Conservation (phyloP, 2,888 invertebrate species). For the Trachelus troglodyta region DNA sequence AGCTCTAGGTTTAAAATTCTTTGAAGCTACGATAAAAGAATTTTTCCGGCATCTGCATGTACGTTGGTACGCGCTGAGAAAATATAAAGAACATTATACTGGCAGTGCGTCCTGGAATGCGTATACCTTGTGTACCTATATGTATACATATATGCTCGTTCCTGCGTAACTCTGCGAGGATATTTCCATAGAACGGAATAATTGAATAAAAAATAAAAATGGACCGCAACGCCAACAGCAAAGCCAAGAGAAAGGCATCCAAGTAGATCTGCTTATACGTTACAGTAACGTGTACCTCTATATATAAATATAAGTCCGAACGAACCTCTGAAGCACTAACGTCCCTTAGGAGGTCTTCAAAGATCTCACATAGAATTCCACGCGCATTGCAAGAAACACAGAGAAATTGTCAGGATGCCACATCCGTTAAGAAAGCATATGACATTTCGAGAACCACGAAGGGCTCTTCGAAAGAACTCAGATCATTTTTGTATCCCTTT, state of each 20-base stretch:
- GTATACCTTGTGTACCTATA: neutral
- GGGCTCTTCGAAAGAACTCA: neutral
- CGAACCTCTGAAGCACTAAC: neutral
- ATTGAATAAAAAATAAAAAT: slow-evolving; percentile 8
- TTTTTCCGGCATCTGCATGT: neutral
- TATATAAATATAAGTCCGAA: neutral
- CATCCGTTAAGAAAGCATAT: neutral
- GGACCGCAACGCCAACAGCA: neutral
- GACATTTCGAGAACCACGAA: neutral
- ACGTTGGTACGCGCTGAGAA: neutral
- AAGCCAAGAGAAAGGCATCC: neutral
- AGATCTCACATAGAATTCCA: neutral
- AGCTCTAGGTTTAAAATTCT: neutral
- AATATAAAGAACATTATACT: neutral
- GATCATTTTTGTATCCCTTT: neutral
- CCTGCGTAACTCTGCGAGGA: neutral
- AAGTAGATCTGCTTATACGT: neutral
- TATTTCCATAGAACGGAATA: slow-evolving; percentile 4
- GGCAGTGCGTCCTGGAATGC: neutral
- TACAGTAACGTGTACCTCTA: neutral
- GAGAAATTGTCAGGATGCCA: neutral
- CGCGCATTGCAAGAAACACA: neutral
- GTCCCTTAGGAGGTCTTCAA: slow-evolving; percentile 6
- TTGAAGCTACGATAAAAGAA: neutral
- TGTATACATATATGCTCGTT: neutral